phyloP scores from a whole-genome alignment of 2,888 invertebrate species.

The Matsumyia berberina region DNA sequence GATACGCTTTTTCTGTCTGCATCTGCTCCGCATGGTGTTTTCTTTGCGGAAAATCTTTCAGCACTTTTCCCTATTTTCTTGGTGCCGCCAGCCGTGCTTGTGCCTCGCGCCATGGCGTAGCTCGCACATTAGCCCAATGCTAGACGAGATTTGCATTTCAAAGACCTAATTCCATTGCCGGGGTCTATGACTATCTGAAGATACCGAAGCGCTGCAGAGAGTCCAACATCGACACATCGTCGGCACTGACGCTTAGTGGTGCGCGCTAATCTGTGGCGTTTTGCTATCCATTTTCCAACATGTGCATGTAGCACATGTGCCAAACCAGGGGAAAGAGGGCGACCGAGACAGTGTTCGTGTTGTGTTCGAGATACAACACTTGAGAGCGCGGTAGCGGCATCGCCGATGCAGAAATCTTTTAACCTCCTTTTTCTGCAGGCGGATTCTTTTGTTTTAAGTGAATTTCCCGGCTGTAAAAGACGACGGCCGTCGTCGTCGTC shows the following conservation, averaged over 20 bases:
- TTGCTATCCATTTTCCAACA: slow-evolving; percentile 53
- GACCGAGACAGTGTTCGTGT: slow-evolving; percentile 15
- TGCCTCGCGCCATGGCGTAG: slow-evolving; percentile 48
- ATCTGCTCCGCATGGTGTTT: slow-evolving; percentile 49
- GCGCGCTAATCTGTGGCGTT: slow-evolving; percentile 64
- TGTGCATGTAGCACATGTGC: slow-evolving; percentile 38
- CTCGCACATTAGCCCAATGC: slow-evolving; percentile 66
- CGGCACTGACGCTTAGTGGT: slow-evolving; percentile 30
- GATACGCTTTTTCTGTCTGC: slow-evolving; percentile 30
- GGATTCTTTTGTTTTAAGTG: slow-evolving; percentile 68
- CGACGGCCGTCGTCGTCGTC: slow-evolving; percentile 3
- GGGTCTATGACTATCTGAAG: slow-evolving; percentile 70
- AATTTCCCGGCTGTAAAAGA: slow-evolving; percentile 39
- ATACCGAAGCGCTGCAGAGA: slow-evolving; percentile 32
- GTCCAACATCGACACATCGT: slow-evolving; percentile 38
- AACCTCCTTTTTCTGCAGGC: slow-evolving; percentile 61
- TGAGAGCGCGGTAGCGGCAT: slow-evolving; percentile 51
- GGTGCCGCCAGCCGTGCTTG: slow-evolving; percentile 26
- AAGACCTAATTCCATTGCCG: slow-evolving; percentile 74
- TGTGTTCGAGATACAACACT: slow-evolving; percentile 47
- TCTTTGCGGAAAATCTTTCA: slow-evolving; percentile 59
- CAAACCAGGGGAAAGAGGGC: slow-evolving; percentile 5
- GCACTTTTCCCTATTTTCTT: slow-evolving; percentile 61
- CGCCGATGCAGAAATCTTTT: slow-evolving; percentile 70
- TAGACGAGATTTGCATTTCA: slow-evolving; percentile 72